Evolutionary conservation across 2,888 invertebrate species (phyloP).

Genomic region (Drosophila hamatofila): DNA sequence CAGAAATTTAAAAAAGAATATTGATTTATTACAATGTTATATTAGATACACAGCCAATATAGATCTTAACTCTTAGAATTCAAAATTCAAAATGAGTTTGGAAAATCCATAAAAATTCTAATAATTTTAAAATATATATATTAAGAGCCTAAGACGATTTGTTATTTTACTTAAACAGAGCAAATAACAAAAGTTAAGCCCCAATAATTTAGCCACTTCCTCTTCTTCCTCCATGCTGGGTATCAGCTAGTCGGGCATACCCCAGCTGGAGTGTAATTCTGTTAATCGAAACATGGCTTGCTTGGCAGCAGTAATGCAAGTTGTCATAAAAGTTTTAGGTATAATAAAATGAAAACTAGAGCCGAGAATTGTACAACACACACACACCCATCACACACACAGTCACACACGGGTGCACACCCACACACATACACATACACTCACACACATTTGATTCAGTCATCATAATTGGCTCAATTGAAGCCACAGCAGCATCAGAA

Average conservation of each 20-base stretch:
- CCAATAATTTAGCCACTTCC: too few relatives aligned
- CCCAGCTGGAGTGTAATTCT: neutral
- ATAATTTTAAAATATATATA: too few relatives aligned
- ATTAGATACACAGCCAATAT: too few relatives aligned
- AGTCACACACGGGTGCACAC: neutral
- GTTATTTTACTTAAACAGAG: too few relatives aligned
- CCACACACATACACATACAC: neutral
- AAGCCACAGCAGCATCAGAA: conserved; percentile 31
- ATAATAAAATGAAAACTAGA: conserved; percentile 7
- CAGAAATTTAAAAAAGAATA: too few relatives aligned
- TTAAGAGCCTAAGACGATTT: too few relatives aligned
- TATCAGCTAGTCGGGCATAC: neutral
- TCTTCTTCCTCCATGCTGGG: too few relatives aligned
- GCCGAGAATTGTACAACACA: neutral
- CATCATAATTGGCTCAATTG: conserved; percentile 61
- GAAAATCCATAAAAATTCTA: too few relatives aligned
- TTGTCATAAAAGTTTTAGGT: neutral
- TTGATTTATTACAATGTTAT: too few relatives aligned
- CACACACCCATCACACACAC: neutral
- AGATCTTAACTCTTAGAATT: too few relatives aligned
- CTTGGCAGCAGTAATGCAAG: neutral
- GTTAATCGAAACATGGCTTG: neutral
- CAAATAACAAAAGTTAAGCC: too few relatives aligned
- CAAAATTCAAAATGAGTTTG: too few relatives aligned
- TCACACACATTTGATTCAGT: conserved; percentile 21